A percentile compares a stretch with the other conserved stretches of the same genome.
These are phyloP conservation scores for Eurypyga helias DNA, from an alignment of 2,113 vertebrate species.

Conservation along the genomic window DNA sequence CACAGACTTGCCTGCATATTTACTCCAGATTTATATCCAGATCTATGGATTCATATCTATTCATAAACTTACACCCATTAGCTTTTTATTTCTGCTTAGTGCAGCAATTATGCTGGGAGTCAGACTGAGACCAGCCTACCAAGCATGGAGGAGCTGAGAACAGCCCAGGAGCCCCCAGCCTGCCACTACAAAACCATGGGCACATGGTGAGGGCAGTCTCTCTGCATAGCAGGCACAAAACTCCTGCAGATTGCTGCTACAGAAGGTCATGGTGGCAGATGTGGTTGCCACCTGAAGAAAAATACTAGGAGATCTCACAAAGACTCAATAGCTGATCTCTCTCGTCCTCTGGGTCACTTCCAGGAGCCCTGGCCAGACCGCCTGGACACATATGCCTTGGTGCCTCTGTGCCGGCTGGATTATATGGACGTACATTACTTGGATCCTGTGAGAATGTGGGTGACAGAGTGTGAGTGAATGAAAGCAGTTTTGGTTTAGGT, in stretches of 20 bases:
- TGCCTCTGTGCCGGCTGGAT: accelerated
- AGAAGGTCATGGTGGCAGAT: accelerated
- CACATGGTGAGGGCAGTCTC: background rate
- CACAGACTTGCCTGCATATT: background rate
- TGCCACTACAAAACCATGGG: accelerated
- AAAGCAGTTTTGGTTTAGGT: background rate
- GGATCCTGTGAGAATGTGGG: background rate
- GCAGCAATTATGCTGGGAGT: background rate
- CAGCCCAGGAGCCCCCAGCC: background rate
- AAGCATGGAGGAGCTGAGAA: background rate
- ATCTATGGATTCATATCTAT: background rate
- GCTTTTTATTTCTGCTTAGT: background rate
- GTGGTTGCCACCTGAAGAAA: background rate
- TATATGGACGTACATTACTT: accelerated
- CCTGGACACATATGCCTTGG: accelerated
- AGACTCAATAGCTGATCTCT: background rate
- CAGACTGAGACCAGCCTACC: background rate
- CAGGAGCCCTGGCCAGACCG: background rate
- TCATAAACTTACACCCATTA: background rate
- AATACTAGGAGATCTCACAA: background rate
- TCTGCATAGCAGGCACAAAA: background rate
- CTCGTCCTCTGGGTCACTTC: background rate
- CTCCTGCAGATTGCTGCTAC: background rate
- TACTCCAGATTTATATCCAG: background rate
- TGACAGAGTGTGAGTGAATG: background rate